phyloP scores from a whole-genome alignment of 2,888 invertebrate genomes.

The Anoplius nigerrimus region DNA sequence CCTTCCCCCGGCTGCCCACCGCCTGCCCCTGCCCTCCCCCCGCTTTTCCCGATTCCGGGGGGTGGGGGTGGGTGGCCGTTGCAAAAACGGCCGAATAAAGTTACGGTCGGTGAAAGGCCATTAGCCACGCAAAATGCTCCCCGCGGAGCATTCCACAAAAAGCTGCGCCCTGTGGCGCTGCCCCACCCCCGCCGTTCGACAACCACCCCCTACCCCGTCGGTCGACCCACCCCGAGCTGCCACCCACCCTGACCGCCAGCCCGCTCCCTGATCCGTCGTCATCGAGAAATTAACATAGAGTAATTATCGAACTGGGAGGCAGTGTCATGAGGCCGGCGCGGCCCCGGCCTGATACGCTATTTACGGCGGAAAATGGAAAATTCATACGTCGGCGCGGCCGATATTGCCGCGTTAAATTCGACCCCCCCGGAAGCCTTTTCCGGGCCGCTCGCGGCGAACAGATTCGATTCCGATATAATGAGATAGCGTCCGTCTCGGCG shows the following conservation, averaged over 20 bases:
- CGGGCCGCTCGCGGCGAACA: too few relatives aligned
- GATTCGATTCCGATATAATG: too few relatives aligned
- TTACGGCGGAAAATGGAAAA: conserved; percentile 17
- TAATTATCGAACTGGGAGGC: conserved; percentile 56
- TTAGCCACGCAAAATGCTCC: conserved; percentile 61
- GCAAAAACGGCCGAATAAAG: conserved; percentile 62
- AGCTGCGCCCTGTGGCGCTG: conserved; percentile 33
- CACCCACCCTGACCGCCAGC: not conserved
- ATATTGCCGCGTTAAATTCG: too few relatives aligned
- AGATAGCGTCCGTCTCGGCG: too few relatives aligned
- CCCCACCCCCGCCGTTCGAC: conserved; percentile 10
- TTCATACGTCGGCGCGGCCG: conserved; percentile 11
- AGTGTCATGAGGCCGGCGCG: conserved; percentile 2
- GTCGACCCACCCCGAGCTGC: not conserved
- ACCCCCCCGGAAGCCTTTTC: too few relatives aligned
- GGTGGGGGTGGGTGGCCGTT: conserved; percentile 7
- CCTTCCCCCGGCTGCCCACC: conserved; percentile 12
- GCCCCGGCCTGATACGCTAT: not conserved
- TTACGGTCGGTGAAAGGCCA: conserved; percentile 63
- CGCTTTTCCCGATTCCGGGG: too few relatives aligned
- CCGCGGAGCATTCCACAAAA: conserved; percentile 51
- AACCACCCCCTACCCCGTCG: not conserved
- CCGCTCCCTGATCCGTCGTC: conserved; percentile 30
- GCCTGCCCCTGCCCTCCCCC: conserved; percentile 27
- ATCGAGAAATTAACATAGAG: conserved; percentile 61